Percentiles rank a stretch among this genome's conserved stretches.
phyloP scores from a whole-genome alignment of 1,140 invertebrate species.

The Zaprionus lachaisei region DNA sequence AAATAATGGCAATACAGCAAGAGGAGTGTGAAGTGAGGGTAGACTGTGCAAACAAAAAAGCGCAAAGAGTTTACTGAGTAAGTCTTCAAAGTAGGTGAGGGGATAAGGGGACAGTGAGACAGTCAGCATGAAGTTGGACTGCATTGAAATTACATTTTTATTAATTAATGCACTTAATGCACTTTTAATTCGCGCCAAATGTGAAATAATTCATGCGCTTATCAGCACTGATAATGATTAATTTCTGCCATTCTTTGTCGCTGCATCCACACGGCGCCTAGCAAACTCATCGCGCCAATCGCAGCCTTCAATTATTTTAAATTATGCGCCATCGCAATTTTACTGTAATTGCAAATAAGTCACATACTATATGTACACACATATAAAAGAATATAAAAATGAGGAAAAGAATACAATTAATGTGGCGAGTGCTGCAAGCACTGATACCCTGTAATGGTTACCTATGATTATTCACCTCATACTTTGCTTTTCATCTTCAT shows the following conservation, averaged over 20 bases:
- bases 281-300: constrained; percentile 13
- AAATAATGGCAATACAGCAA: constrained; percentile 4
- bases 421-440: background rate
- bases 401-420: background rate
- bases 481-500: background rate
- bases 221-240: constrained; percentile 79
- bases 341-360: constrained; percentile 51
- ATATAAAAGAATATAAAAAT: constrained; percentile 1
- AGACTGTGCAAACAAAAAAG: constrained; percentile 23
- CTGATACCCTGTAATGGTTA: background rate
- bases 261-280: constrained; percentile 11
- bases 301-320: constrained; percentile 51
- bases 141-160: constrained; percentile 37
- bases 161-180: constrained; percentile 77
- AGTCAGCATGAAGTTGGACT: constrained; percentile 15
- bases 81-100: background rate
- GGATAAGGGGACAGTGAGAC: background rate
- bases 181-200: constrained; percentile 74
- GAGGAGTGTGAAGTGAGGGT: background rate
- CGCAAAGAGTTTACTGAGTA: background rate
- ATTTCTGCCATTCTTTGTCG: constrained; percentile 57
- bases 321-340: constrained; percentile 40
- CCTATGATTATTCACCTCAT: background rate
- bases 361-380: constrained; percentile 1
- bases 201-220: constrained; percentile 77